Evolutionary conservation across 2,797 vertebrate genomes (phyloP).

Genomic region (Tokudaia muenninki): DNA sequence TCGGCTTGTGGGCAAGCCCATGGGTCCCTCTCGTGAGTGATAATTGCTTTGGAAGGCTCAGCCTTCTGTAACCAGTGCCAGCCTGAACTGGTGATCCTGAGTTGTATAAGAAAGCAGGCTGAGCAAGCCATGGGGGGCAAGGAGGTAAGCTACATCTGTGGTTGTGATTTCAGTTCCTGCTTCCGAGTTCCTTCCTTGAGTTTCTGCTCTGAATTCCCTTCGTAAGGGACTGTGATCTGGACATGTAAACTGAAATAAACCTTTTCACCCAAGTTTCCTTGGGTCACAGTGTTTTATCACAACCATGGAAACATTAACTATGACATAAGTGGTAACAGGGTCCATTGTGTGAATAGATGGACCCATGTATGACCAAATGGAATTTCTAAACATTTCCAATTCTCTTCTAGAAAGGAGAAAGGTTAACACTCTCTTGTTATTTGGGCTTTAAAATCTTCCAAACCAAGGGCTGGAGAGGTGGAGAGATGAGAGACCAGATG

Average conservation of each 20-base stretch:
- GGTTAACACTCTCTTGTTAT: neutral
- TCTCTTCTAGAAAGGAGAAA: neutral
- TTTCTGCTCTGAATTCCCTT: neutral
- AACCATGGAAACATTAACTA: neutral
- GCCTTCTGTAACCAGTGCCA: neutral
- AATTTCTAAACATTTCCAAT: neutral
- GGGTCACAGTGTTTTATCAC: neutral
- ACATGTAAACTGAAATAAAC: neutral
- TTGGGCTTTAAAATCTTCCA: constrained; percentile 6
- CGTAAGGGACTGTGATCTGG: neutral
- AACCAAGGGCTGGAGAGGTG: neutral
- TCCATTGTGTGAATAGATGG: constrained; percentile 83
- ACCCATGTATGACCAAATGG: too few species aligned
- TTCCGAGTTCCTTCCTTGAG: neutral
- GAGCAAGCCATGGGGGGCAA: neutral
- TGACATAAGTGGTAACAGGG: neutral
- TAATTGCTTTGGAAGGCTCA: neutral
- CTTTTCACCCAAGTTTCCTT: neutral
- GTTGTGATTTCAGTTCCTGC: neutral
- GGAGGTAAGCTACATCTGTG: neutral
- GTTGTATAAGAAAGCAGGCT: neutral
- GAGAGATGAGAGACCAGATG: neutral
- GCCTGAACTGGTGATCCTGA: neutral
- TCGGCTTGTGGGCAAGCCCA: neutral
- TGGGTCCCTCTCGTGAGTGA: neutral